Conservation (phyloP, 1,140 invertebrate species). For the Achroia grisella region DNA sequence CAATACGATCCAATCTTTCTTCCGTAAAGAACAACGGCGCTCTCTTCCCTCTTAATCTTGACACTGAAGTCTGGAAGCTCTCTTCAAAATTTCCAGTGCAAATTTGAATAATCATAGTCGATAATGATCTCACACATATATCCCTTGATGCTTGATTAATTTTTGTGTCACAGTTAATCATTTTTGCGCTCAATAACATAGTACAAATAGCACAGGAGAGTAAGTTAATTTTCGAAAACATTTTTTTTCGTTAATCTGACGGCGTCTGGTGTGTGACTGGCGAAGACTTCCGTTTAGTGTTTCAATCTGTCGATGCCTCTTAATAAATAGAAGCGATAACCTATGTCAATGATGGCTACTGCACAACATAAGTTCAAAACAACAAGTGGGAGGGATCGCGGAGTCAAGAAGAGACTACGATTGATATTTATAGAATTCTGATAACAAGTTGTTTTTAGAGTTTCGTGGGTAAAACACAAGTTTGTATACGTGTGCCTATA, state of each 20-base stretch:
- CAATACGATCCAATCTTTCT: constrained; percentile 31
- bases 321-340: constrained; percentile 66
- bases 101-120: constrained; percentile 34
- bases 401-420: constrained; percentile 40
- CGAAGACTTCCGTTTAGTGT: constrained; percentile 49
- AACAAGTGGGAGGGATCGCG: constrained; percentile 52
- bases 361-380: constrained; percentile 63
- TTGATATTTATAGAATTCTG: constrained; percentile 61
- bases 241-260: constrained; percentile 25
- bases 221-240: constrained; percentile 27
- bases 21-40: constrained; percentile 26
- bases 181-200: constrained; percentile 29
- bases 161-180: constrained; percentile 28
- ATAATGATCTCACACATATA: constrained; percentile 36
- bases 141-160: constrained; percentile 31
- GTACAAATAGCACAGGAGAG: constrained; percentile 32
- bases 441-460: constrained; percentile 61
- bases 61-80: constrained; percentile 11
- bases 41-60: constrained; percentile 27
- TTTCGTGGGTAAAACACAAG: constrained; percentile 16
- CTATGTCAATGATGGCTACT: constrained; percentile 55
- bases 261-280: constrained; percentile 21
- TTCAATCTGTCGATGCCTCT: constrained; percentile 36
- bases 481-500: background rate
- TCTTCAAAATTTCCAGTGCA: constrained; percentile 27